Evolutionary conservation across 2,113 vertebrate species (phyloP).

Genomic region (Struthidea cinerea): DNA sequence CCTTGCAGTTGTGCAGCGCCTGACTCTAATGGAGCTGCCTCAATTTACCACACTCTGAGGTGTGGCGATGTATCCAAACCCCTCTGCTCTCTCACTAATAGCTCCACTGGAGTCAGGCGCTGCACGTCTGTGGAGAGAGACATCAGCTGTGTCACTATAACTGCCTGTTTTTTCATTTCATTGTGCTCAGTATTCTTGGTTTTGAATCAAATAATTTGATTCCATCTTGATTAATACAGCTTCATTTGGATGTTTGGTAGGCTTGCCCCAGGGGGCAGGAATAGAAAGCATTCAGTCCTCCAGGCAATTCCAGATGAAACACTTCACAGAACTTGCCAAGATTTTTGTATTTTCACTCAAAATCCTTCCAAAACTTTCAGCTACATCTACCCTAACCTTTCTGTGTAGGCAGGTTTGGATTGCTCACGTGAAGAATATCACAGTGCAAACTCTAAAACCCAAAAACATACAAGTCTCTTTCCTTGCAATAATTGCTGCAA

Average conservation of each 20-base stretch:
- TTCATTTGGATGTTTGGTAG: not conserved
- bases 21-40: not conserved
- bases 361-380: not conserved
- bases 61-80: not conserved
- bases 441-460: not conserved
- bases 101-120: not conserved
- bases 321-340: not conserved
- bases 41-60: not conserved
- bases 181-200: not conserved
- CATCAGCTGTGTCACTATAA: not conserved
- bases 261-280: not conserved
- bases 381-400: not conserved
- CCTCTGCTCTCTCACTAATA: not conserved
- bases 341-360: not conserved
- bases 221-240: not conserved
- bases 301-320: not conserved
- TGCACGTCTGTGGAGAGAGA: not conserved
- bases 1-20: not conserved
- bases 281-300: not conserved
- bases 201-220: not conserved
- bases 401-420: not conserved
- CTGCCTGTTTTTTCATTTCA: not conserved
- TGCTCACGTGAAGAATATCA: not conserved
- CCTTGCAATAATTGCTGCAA: not conserved
- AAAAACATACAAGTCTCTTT: not conserved